These are phyloP conservation scores for Pomatorhinus ruficollis DNA, from an alignment of 2,113 vertebrate genomes.

Conservation along the genomic window DNA sequence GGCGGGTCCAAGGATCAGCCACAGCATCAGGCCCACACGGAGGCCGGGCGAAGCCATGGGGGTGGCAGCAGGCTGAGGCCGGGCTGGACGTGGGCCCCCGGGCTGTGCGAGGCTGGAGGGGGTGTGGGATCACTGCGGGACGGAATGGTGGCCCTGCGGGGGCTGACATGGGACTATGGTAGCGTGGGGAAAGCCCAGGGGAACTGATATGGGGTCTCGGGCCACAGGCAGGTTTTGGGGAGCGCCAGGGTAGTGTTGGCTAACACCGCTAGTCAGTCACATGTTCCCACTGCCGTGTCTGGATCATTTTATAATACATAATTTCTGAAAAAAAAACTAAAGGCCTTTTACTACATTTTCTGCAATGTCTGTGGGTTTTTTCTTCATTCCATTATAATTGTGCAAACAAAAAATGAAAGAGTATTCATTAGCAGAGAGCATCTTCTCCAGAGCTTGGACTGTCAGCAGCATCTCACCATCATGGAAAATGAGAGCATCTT, in stretches of 20 bases:
- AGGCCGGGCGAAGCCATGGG: too few relatives aligned
- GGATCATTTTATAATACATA: not conserved
- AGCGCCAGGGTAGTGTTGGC: not conserved
- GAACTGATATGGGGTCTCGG: not conserved
- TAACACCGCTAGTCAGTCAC: not conserved
- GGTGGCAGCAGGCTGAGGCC: not conserved
- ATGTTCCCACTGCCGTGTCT: not conserved
- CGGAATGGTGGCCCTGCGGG: not conserved
- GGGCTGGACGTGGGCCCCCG: rapidly evolving
- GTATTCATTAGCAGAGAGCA: not conserved
- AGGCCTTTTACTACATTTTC: not conserved
- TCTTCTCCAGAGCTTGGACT: not conserved
- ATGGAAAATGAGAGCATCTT: not conserved
- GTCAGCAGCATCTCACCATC: not conserved
- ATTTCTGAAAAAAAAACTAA: not conserved
- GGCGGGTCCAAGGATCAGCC: not conserved
- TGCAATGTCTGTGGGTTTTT: not conserved
- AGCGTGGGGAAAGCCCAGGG: rapidly evolving
- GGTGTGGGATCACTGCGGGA: rapidly evolving
- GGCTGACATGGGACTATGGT: rapidly evolving
- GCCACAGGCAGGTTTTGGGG: not conserved
- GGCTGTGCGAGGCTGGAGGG: not conserved
- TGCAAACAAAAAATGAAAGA: not conserved
- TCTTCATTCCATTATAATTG: not conserved
- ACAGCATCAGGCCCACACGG: rapidly evolving